Base-by-base conservation (phyloP, 92 coral and sea anemone genomes). In the Pocillopora meandrina region DNA sequence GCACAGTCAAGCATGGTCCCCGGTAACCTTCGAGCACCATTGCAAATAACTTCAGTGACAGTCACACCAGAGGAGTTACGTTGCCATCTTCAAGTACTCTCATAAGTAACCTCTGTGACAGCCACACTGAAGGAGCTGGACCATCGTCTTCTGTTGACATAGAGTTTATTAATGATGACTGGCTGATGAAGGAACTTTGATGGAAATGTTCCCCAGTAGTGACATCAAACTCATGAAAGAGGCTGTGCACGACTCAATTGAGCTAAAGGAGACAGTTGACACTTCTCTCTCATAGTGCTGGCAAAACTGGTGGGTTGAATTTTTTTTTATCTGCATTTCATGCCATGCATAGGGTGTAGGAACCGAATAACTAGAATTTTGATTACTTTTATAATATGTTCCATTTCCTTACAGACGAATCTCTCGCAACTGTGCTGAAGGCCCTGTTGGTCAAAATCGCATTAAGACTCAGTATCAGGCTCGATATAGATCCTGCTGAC, bases 401-500 rank as follows among this genome's bases (percentile, higher is more conserved):
- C n/a, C n/a, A n/a, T n/a, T 42, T 42, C 49, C 49, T 5, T 42
- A 2, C 49, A 42, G 49, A 42, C 2, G 68, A 72, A 67, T 23
- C 77, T 71, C 79, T 70, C 33, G 49, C 42, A 71, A 42, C 49
- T 68, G 56, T 52, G 73, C 75, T 81, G 56, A 75, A 84, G 73
- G 74, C 74, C 11, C 58, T 62, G 35, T 42, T 16, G 16, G 74
- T 65, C 12, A 74, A 84, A 57, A 34, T 84, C 74, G 60, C 74
- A 49, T 21, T 52, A 57, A 75, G 75, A 63, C 87, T 81, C 16
- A 56, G 74, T 65, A 49, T 84, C n/a, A 84, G 81, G 55, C 42
- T 89, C 13, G 36, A 56, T 60, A 85, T 84, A 9, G 92, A 89
- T 70, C 86, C 82, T 15, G 36, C 31, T 74, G 92, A 89, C 67